These are phyloP conservation scores for Palythoa grandiflora DNA, from an alignment of 92 coral and sea anemone species.

Conservation along the genomic window DNA sequence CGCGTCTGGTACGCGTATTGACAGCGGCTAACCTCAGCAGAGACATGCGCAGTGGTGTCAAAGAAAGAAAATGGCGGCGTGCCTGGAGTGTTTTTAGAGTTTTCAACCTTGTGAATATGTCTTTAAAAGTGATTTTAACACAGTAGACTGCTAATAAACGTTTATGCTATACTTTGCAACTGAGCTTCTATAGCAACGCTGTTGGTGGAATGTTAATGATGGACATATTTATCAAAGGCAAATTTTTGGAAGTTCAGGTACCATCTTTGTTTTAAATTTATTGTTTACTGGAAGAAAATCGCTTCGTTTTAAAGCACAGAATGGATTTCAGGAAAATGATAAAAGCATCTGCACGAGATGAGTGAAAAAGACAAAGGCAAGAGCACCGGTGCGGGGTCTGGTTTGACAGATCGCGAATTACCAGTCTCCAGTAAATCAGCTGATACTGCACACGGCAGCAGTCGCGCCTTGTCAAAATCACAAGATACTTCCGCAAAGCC, in stretches of 20 bases:
- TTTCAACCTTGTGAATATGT: background rate
- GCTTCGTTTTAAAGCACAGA: background rate
- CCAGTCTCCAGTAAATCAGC: slow-evolving; percentile 1
- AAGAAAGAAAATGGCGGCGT: slow-evolving; percentile 37
- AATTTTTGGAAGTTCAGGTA: slow-evolving; percentile 16
- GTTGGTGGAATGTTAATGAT: background rate
- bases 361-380: slow-evolving; percentile 22
- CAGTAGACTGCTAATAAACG: background rate
- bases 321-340: slow-evolving; percentile 4
- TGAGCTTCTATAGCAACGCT: background rate
- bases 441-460: background rate
- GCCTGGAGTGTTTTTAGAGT: background rate
- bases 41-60: slow-evolving; percentile 20
- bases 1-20: background rate
- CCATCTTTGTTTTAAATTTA: background rate
- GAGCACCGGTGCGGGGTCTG: background rate
- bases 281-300: background rate
- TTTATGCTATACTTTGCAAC: background rate
- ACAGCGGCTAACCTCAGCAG: slow-evolving; percentile 21
- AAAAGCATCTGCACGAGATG: background rate
- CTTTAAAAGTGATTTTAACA: background rate
- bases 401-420: background rate
- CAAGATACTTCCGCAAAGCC: background rate
- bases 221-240: background rate
- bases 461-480: background rate